Evolutionary conservation across 2,888 invertebrate genomes (phyloP), one percentile per base, ranked within the genome.

Genomic region (Leuctra nigra): DNA sequence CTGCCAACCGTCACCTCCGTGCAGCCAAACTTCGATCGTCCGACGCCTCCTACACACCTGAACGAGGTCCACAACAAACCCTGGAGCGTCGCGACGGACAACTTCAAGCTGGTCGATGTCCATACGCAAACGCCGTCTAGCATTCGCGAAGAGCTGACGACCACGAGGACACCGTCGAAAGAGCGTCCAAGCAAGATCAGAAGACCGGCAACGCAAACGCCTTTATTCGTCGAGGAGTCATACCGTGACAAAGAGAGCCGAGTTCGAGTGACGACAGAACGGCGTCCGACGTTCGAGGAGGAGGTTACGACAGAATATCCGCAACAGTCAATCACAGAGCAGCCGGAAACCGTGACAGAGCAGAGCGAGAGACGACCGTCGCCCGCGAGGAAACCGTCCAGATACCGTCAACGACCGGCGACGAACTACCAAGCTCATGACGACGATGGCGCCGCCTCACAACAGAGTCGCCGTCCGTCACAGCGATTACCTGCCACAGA

Each of bases 21-120:
- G 13, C 9, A 14, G 9, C 23, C 44, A n/a, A 22, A n/a, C 7
- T 50, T 33, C 36, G 7, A 3, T 4, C 29, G 20, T 9, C 35
- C 33, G 9, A 4, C 11, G 2, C 11, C 48, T 2, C 33, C 25
- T 9, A 16, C 33, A 2, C 50, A 50, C 36, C 18, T 50, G 11
- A 50, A 50, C 35, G 50, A 50, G 35, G 50, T 50, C 13, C 22
- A 33, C 11, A 33, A 16, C 14, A n/a, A 22, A 2, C 35, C 50
- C 1, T 50, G 50, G 50, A 33, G 50, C 13, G 20, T 35, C 16
- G 13, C 50, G 33, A 20, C 50, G 20, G 50, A 50, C 35, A 16
- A 13, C 20, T 9, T 33, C 20, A 4, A 13, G 1, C 1, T 13
- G 11, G 33, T 50, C 18, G 50, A 50, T 13, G 9, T 50, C 35